phyloP scores from a whole-genome alignment of 2,888 invertebrate species.

The Heliconius hortense region DNA sequence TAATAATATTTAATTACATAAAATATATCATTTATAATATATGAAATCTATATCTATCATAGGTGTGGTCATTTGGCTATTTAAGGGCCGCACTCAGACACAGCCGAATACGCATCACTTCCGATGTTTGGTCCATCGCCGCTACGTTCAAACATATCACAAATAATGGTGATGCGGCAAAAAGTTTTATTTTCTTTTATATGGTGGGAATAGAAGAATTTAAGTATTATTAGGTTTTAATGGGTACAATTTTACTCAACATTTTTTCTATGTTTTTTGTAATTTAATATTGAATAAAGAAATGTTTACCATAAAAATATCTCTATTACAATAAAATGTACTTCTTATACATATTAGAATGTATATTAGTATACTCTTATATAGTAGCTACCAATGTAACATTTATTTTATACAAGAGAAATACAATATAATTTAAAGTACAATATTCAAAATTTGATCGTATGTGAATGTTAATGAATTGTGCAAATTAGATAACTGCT shows the following conservation, averaged over 20 bases:
- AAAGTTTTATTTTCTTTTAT: background rate
- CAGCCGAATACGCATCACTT: conserved; percentile 19
- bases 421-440: too few relatives aligned
- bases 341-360: too few relatives aligned
- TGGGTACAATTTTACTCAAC: too few relatives aligned
- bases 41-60: background rate
- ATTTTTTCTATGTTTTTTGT: too few relatives aligned
- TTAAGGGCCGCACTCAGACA: conserved; percentile 10
- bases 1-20: background rate
- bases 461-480: background rate
- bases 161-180: background rate
- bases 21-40: background rate
- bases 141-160: background rate
- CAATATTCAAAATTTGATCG: background rate
- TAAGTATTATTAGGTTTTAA: background rate
- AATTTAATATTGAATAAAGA: too few relatives aligned
- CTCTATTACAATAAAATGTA: too few relatives aligned
- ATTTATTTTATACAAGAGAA: too few relatives aligned
- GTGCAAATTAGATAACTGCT: background rate
- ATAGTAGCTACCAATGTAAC: too few relatives aligned
- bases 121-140: conserved; percentile 8
- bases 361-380: too few relatives aligned
- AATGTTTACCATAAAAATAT: too few relatives aligned
- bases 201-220: background rate
- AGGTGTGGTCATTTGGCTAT: background rate